Evolutionary conservation across 2,113 vertebrate species (phyloP).

Genomic region (Anseranas semipalmata): DNA sequence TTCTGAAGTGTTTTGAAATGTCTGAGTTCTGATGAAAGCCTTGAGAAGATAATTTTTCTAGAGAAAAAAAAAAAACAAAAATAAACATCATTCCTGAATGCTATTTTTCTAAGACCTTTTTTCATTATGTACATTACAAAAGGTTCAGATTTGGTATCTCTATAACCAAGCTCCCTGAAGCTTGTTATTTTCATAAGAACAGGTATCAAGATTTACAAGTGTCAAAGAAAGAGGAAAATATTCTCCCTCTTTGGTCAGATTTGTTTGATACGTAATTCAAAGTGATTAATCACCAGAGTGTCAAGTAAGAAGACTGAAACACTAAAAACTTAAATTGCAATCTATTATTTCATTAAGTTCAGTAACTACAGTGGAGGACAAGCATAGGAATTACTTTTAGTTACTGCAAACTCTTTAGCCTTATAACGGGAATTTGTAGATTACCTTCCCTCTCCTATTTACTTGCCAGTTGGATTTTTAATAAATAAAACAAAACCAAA

Average conservation of each 20-base stretch:
- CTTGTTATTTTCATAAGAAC: neutral
- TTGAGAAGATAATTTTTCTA: neutral
- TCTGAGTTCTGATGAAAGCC: conserved; percentile 12
- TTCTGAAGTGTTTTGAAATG: conserved; percentile 43
- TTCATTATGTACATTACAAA: neutral
- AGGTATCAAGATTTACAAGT: neutral
- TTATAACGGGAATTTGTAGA: neutral
- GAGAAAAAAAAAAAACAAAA: neutral
- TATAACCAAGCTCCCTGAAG: neutral
- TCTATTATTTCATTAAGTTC: neutral
- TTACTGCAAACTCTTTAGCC: neutral
- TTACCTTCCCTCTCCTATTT: neutral
- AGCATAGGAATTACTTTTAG: neutral
- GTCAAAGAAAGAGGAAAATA: neutral
- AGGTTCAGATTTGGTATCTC: neutral
- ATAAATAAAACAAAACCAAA: neutral
- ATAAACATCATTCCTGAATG: neutral
- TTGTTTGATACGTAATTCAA: neutral
- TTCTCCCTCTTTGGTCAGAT: neutral
- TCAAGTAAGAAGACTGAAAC: neutral
- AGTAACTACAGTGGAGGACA: neutral
- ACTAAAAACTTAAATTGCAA: neutral
- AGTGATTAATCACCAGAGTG: neutral
- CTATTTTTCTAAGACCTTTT: neutral
- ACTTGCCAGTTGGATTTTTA: neutral